Evolutionary conservation across 2,797 vertebrate genomes (phyloP), one percentile per base, ranked within the genome.

Genomic region (Chrysocyon brachyurus): DNA sequence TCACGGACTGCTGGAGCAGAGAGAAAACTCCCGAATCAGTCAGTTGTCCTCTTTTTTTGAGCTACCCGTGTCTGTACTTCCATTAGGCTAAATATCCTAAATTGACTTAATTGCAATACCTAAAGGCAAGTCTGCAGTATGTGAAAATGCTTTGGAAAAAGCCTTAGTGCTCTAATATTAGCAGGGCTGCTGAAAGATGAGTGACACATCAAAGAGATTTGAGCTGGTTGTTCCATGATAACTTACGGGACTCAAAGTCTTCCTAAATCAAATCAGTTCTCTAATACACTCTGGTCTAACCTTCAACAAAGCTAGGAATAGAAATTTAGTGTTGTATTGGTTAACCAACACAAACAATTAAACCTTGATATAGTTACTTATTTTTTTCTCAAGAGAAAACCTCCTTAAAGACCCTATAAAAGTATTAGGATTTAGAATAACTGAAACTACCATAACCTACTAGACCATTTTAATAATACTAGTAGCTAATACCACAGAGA

Each of bases 51-150:
- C 68, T 31, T 91, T 93, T 96, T 96, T 57, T 36, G 49, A 97
- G 40, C 59, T 78, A 70, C 26, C 36, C 84, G 92, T 66, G 22
- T 82, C 92, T 33, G 4, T n/a, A 36, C 84, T 85, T 87, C 72
- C 86, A 93, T 94, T 94, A 97, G 72, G 28, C 49, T 92, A 93
- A 94, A 87, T 94, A 85, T 82, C 59, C 84, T 83, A 92, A 94
- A 92, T 78, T 84, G 61, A 90, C 61, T 94, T 88, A 86, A 94
- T 78, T 92, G 95, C 59, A 81, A 24, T 90, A 95, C 83, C 87
- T 90, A 78, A 82, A 87, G 59, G 81, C 70, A 95, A 82, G 79
- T 92, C 77, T 90, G 33, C 77, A 82, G 61, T 72, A 81, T 83
- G 59, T 91, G 68, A 78, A 90, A 93, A 66, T 96, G 87, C 77